These are phyloP conservation scores for Rhodeus uyekii DNA, from an alignment of 2,797 vertebrate genomes.

Conservation along the genomic window DNA sequence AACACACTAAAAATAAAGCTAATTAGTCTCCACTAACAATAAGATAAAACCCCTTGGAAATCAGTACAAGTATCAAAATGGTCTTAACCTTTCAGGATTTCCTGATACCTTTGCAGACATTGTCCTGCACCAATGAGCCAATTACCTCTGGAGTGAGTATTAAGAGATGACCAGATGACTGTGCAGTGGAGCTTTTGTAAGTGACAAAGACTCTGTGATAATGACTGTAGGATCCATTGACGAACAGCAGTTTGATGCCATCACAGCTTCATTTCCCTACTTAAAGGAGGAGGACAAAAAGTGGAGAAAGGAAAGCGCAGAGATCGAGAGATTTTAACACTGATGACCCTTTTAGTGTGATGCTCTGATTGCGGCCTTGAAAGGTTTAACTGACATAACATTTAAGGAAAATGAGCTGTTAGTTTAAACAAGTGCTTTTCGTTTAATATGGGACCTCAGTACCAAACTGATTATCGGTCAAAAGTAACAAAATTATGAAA, in stretches of 20 bases:
- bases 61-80: constrained; percentile 11
- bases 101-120: constrained; percentile 34
- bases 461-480: not conserved
- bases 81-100: constrained; percentile 34
- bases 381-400: not conserved
- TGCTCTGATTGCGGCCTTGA: not conserved
- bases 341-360: constrained; percentile 11
- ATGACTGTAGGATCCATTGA: constrained; percentile 53
- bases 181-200: constrained; percentile 53
- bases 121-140: constrained; percentile 42
- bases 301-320: constrained; percentile 33
- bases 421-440: constrained; percentile 14
- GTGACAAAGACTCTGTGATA: constrained; percentile 57
- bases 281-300: constrained; percentile 37
- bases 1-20: not conserved
- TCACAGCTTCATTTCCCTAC: constrained; percentile 57
- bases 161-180: constrained; percentile 58
- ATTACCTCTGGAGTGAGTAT: constrained; percentile 47
- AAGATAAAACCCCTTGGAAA: not conserved
- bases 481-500: constrained; percentile 18
- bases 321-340: constrained; percentile 22
- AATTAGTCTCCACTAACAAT: not conserved
- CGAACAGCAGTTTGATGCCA: constrained; percentile 46
- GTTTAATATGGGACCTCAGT: not conserved
- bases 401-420: constrained; percentile 36